Percentiles rank a stretch among this genome's conserved stretches.
Conservation (phyloP, 2,888 invertebrate species). For the Andrena chrysosceles region DNA sequence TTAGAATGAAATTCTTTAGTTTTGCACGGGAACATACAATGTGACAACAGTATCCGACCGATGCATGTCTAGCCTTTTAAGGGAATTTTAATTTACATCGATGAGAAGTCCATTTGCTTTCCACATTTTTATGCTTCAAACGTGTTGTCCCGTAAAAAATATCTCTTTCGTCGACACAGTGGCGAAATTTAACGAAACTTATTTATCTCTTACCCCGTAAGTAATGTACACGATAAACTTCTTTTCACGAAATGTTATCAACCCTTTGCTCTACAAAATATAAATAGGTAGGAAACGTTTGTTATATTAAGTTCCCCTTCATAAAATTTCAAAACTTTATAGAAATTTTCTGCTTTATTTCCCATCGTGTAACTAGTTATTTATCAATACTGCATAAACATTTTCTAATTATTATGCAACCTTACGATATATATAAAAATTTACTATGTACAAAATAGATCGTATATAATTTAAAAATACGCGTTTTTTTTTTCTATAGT, state of each 20-base stretch:
- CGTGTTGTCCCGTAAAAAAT: conserved; percentile 22
- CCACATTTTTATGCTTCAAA: conserved; percentile 49
- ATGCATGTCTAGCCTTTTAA: conserved; percentile 37
- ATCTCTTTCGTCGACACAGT: background rate
- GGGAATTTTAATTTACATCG: conserved; percentile 43
- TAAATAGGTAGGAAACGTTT: conserved; percentile 32
- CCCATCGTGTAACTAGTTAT: conserved; percentile 17
- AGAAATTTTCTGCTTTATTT: conserved; percentile 31
- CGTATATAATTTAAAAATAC: conserved; percentile 57
- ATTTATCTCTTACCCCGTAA: background rate
- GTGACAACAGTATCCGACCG: conserved; percentile 33
- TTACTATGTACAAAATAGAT: conserved; percentile 68
- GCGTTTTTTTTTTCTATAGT: conserved; percentile 14
- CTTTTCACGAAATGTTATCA: conserved; percentile 22
- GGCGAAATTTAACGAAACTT: conserved; percentile 17
- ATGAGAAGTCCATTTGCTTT: conserved; percentile 59
- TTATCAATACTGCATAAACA: conserved; percentile 28
- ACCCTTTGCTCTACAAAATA: conserved; percentile 42
- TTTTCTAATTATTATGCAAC: conserved; percentile 33
- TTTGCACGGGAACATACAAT: conserved; percentile 49
- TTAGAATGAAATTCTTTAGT: conserved; percentile 59
- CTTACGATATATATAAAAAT: conserved; percentile 62
- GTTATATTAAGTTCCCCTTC: conserved; percentile 15
- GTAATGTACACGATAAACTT: conserved; percentile 33
- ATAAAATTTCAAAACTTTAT: conserved; percentile 53